A percentile compares a stretch with the other conserved stretches of the same genome.
These are phyloP conservation scores for Tetropium fuscum DNA, from an alignment of 2,888 invertebrate genomes.

Conservation along the genomic window DNA sequence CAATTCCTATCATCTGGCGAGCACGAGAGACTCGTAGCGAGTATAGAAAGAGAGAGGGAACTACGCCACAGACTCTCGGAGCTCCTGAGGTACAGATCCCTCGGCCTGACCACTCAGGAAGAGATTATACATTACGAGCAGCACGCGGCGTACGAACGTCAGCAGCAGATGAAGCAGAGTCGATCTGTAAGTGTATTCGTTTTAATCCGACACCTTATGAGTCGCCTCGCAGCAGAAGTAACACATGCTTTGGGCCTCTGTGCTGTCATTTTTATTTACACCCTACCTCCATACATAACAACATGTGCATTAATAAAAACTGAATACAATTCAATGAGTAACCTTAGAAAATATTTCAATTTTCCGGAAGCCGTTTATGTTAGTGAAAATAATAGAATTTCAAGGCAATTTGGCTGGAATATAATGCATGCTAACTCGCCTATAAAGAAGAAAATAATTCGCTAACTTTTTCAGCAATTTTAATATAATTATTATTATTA, in stretches of 20 bases:
- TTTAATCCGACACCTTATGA: constrained; percentile 2
- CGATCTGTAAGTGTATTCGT: constrained; percentile 69
- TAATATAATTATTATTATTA: too few relatives aligned
- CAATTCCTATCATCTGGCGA: constrained; percentile 91
- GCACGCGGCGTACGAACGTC: constrained; percentile 68
- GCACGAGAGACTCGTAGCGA: constrained; percentile 82
- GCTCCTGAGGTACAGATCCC: constrained; percentile 84
- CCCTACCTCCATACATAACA: too few relatives aligned
- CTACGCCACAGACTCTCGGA: constrained; percentile 86
- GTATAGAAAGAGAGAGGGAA: constrained; percentile 86
- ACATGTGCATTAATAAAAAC: too few relatives aligned
- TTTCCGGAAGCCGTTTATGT: too few relatives aligned
- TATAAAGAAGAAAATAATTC: too few relatives aligned
- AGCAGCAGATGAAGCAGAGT: constrained; percentile 75
- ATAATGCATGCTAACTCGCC: too few relatives aligned
- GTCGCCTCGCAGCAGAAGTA: background rate
- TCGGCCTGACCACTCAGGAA: constrained; percentile 85
- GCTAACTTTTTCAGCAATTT: too few relatives aligned
- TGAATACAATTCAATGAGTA: too few relatives aligned
- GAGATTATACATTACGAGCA: constrained; percentile 92
- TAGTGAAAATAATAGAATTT: too few relatives aligned
- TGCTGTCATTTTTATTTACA: too few relatives aligned
- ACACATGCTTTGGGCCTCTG: constrained; percentile 9
- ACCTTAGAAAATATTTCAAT: too few relatives aligned
- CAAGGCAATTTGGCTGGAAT: too few relatives aligned